Conservation (phyloP, 2,888 invertebrate species). For the Rotaria sp. region DNA sequence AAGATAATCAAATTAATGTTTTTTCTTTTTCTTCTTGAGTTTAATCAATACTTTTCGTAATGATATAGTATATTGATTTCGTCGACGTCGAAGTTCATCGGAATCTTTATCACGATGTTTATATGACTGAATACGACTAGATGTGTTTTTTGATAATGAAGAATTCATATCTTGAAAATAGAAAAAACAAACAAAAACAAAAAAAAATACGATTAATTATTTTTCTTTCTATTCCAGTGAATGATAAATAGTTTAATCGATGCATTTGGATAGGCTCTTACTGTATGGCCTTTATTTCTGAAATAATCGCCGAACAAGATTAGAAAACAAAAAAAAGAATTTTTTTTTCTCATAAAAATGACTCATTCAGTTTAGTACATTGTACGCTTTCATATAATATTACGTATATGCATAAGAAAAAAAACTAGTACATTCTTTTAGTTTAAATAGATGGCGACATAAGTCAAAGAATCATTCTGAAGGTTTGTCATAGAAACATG, state of each 20-base stretch:
- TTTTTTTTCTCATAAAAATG: neutral
- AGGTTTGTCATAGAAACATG: neutral
- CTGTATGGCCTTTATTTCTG: neutral
- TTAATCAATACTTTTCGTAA: conserved; percentile 30
- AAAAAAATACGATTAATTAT: neutral
- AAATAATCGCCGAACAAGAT: neutral
- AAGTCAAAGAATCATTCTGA: neutral
- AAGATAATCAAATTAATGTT: neutral
- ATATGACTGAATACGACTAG: neutral
- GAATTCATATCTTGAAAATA: neutral
- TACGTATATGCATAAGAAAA: neutral
- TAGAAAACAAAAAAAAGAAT: too few species aligned
- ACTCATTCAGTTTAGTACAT: neutral
- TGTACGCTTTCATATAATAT: neutral
- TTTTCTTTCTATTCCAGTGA: neutral
- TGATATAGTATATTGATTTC: conserved; percentile 32
- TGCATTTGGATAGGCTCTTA: neutral
- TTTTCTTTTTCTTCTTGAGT: too few species aligned
- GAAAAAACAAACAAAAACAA: too few species aligned
- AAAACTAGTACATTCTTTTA: neutral
- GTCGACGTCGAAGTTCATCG: conserved; percentile 30
- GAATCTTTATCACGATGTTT: conserved; percentile 8
- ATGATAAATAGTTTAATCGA: neutral
- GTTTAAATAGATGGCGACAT: neutral
- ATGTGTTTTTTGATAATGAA: neutral